These are phyloP conservation scores for Ephydatia muelleri DNA, from an alignment of 37 sponge, comb jelly and placozoan species.

Conservation along the genomic window DNA sequence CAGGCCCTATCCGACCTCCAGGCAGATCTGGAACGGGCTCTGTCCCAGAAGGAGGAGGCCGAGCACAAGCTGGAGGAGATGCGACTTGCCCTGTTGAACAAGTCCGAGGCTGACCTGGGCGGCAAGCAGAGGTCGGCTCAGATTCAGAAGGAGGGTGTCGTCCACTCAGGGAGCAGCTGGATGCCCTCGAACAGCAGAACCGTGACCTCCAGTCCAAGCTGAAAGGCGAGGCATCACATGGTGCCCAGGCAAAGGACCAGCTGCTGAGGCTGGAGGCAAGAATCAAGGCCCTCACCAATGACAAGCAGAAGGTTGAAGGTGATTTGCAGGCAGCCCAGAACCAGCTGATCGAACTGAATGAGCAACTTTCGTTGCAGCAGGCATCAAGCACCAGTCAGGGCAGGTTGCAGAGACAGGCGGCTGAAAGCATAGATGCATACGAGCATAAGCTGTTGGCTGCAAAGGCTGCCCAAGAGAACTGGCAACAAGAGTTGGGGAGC, in stretches of 20 bases:
- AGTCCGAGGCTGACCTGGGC: background rate
- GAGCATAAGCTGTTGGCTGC: slow-evolving; percentile 5
- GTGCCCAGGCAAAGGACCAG: background rate
- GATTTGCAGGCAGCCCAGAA: background rate
- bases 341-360: background rate
- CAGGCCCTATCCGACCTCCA: slow-evolving; percentile 32
- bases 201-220: slow-evolving; percentile 22
- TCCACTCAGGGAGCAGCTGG: slow-evolving; percentile 19
- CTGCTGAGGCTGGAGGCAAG: slow-evolving; percentile 4
- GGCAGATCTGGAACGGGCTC: slow-evolving; percentile 9
- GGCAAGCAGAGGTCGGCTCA: background rate
- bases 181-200: slow-evolving; percentile 13
- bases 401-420: slow-evolving; percentile 16
- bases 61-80: slow-evolving; percentile 14
- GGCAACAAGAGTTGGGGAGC: background rate
- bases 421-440: slow-evolving; percentile 3
- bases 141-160: slow-evolving; percentile 1
- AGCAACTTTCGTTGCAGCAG: background rate
- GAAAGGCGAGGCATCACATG: background rate
- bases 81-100: background rate
- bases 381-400: background rate
- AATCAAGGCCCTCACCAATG: slow-evolving; percentile 6
- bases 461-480: background rate
- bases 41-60: slow-evolving; percentile 33
- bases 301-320: background rate